Evolutionary conservation across 2,113 vertebrate species (phyloP), one percentile per base, ranked within the genome.

Genomic region (Chauna torquata): DNA sequence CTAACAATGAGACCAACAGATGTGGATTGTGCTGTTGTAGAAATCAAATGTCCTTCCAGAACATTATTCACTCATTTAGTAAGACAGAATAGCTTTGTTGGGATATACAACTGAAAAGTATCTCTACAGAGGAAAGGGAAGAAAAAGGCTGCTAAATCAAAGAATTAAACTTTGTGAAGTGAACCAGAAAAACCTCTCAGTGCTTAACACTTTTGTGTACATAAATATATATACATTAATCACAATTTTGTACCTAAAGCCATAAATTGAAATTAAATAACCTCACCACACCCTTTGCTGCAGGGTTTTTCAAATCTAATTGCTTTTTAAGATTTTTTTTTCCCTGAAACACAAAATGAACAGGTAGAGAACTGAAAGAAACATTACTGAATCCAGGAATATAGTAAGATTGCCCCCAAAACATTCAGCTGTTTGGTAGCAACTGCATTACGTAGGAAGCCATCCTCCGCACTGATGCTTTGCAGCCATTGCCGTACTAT

Each of bases 11-110:
- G 42, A 85, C 30, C 76, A 94, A 94, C 50, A 94, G 80, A 91
- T 78, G 84, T 88, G 80, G 49, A 76, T 42, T 88, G 75, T 68
- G 80, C 59, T 81, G 91, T 42, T 78, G 80, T 3, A 82, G 58
- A 94, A 88, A 62, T 93, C 75, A 62, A 88, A 72, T 50, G 64
- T 47, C 80, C 54, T 91, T 88, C 85, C 85, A 81, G 91, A 80
- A 66, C 45, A 77, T 95, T 93, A 95, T 93, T 81, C 91, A 82
- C 70, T 95, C 84, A 74, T 91, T 88, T 85, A 90, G 86, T 34
- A 57, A 69, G 17, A 95, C 47, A 68, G 49, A 88, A 72, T 64
- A 86, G 84, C 84, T 91, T 64, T 72, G 52, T 94, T 81, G 72
- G n/a, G 70, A 25, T 25, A 72, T 11, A 32, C 80, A 72, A n/a